Evolutionary conservation across 2,113 vertebrate species (phyloP).

Genomic region (Phoenicopterus ruber): DNA sequence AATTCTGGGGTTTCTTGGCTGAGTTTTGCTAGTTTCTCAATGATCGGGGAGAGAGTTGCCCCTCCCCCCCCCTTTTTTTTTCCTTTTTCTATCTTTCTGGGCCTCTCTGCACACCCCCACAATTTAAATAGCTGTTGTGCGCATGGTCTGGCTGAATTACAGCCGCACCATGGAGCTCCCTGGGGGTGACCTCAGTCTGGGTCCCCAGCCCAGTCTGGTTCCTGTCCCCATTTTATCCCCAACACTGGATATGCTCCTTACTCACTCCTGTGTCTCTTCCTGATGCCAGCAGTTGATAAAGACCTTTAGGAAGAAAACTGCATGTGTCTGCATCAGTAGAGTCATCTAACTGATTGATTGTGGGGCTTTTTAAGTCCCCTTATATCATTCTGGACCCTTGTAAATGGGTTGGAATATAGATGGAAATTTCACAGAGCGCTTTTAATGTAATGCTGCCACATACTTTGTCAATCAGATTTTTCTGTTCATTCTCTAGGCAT

Average conservation of each 20-base stretch:
- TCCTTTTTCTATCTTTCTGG: background rate
- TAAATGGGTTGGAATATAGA: background rate
- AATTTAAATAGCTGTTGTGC: background rate
- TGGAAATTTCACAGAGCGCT: background rate
- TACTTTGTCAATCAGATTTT: background rate
- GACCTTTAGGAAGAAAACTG: background rate
- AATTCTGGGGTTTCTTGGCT: background rate
- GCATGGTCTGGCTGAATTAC: background rate
- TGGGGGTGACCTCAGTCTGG: background rate
- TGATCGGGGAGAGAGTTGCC: no score
- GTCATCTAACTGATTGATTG: background rate
- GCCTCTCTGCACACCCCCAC: background rate
- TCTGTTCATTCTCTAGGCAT: background rate
- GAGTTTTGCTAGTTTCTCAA: background rate
- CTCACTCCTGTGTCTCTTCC: background rate
- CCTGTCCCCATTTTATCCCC: background rate
- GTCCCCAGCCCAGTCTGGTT: background rate
- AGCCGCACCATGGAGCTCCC: background rate
- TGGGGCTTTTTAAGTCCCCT: background rate
- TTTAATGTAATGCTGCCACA: background rate
- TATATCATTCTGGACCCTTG: background rate
- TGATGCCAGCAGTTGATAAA: background rate
- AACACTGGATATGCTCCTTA: background rate
- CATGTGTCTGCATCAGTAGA: background rate
- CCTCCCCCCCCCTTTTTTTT: no score